Conservation (phyloP, 2,113 vertebrate species). For the Corythaixoides concolor region DNA sequence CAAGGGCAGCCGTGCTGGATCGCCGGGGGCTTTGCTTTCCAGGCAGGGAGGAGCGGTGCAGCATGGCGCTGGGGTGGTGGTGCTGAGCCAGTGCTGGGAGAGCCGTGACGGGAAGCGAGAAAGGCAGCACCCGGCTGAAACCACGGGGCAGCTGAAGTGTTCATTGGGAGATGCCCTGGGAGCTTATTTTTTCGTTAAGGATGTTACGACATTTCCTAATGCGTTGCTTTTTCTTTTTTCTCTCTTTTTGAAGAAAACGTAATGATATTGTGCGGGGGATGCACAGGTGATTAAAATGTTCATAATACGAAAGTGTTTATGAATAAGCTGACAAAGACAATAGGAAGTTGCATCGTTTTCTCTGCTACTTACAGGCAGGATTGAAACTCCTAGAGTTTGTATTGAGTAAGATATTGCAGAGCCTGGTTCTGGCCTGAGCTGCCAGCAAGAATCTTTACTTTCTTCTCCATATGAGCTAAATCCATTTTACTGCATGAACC, state of each 20-base stretch:
- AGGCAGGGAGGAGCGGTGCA: fast-evolving
- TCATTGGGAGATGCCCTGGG: background rate
- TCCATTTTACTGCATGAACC: background rate
- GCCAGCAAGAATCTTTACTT: background rate
- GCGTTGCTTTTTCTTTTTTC: background rate
- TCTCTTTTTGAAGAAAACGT: background rate
- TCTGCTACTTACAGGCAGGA: background rate
- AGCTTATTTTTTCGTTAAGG: background rate
- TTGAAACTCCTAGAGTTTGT: background rate
- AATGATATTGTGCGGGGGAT: background rate
- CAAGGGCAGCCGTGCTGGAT: background rate
- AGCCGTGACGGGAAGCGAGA: background rate
- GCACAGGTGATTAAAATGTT: background rate
- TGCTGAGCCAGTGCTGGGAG: fast-evolving
- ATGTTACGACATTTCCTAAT: background rate
- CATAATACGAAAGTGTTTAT: background rate
- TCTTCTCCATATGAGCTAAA: background rate
- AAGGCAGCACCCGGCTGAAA: background rate
- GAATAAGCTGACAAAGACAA: background rate
- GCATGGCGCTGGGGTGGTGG: background rate
- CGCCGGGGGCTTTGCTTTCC: background rate
- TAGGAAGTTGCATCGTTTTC: background rate
- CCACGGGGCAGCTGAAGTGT: background rate
- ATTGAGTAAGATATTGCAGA: background rate
- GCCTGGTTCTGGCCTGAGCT: background rate